Percentiles rank a stretch among this genome's conserved stretches.
Evolutionary conservation across 1,140 invertebrate genomes (phyloP).

Genomic region (Hyposmocoma kahamanoa): DNA sequence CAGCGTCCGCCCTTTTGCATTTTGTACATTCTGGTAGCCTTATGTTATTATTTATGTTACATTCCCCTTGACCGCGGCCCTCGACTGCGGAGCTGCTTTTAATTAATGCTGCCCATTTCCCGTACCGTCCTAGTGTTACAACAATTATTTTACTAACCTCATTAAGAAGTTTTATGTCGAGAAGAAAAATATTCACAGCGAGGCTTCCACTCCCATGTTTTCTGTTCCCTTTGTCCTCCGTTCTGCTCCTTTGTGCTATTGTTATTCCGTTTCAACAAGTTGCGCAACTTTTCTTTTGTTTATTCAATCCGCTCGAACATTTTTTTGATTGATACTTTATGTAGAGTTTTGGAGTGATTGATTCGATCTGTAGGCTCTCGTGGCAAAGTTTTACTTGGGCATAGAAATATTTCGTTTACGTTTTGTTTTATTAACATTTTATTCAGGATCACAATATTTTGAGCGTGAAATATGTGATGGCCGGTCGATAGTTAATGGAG

Average conservation of each 20-base stretch:
- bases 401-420: too few species aligned
- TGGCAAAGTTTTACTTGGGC: background rate
- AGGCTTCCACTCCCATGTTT: constrained; percentile 31
- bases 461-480: constrained; percentile 20
- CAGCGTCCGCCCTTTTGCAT: constrained; percentile 40
- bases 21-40: constrained; percentile 44
- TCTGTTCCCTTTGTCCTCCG: constrained; percentile 13
- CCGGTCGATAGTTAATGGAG: constrained; percentile 39
- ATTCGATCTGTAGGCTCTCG: constrained; percentile 5
- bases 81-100: constrained; percentile 45
- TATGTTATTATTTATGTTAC: constrained; percentile 65
- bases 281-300: constrained; percentile 23
- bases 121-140: constrained; percentile 62
- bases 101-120: constrained; percentile 57
- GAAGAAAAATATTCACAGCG: constrained; percentile 48
- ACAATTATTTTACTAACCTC: constrained; percentile 65
- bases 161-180: constrained; percentile 58
- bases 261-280: constrained; percentile 23
- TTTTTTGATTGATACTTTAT: constrained; percentile 26
- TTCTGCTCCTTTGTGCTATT: constrained; percentile 31
- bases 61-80: constrained; percentile 48
- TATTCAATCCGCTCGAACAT: constrained; percentile 19
- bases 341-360: constrained; percentile 16
- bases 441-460: constrained; percentile 2
- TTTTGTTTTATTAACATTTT: background rate